Percentiles rank a stretch among this genome's conserved stretches.
Evolutionary conservation across 2,797 vertebrate genomes (phyloP).

Genomic region (Toxotes lorentzi): DNA sequence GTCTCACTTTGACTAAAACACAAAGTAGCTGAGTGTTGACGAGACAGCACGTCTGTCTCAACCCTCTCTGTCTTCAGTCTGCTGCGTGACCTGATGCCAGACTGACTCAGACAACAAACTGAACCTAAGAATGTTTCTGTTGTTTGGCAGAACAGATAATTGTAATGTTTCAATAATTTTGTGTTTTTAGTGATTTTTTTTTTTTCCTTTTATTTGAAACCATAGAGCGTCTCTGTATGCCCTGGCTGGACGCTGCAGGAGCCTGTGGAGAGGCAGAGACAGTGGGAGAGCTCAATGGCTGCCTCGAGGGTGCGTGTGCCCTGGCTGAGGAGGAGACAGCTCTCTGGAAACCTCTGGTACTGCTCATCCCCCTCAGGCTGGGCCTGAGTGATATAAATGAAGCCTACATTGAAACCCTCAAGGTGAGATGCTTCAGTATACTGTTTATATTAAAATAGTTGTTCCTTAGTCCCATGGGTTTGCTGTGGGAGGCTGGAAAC

Average conservation of each 20-base stretch:
- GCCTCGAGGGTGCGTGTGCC: conserved; percentile 85
- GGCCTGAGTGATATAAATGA: conserved; percentile 98
- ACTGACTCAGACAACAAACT: background rate
- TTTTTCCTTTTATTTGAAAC: background rate
- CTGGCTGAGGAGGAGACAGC: conserved; percentile 81
- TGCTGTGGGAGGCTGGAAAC: background rate
- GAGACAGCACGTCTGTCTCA: background rate
- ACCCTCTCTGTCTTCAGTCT: background rate
- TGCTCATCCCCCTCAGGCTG: conserved; percentile 97
- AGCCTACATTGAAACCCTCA: conserved; percentile 97
- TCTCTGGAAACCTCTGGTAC: conserved; percentile 94
- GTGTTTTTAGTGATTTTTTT: background rate
- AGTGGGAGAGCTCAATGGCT: conserved; percentile 88
- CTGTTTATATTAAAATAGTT: background rate
- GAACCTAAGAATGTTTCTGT: background rate
- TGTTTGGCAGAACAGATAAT: background rate
- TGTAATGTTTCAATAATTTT: background rate
- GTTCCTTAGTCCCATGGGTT: background rate
- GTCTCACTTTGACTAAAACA: background rate
- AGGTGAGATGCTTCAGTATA: conserved; percentile 82
- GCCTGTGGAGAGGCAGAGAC: conserved; percentile 74
- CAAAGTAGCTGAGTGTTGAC: conserved; percentile 11
- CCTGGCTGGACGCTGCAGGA: conserved; percentile 79
- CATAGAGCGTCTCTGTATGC: conserved; percentile 92
- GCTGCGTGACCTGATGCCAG: background rate